Conservation (phyloP, 2,888 invertebrate genomes). For the Cremastinae sp. region DNA sequence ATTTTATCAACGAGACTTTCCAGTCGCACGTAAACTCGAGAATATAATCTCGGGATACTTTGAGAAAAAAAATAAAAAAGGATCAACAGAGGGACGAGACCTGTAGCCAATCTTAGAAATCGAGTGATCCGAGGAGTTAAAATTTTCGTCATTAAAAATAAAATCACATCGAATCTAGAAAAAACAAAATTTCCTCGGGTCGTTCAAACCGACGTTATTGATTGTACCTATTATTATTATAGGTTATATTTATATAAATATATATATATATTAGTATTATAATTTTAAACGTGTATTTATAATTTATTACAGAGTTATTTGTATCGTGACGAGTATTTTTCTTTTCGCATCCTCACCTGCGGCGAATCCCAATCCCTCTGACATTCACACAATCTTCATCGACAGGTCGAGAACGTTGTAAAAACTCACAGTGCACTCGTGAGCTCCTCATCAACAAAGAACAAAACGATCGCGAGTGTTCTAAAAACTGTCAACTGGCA, state of each 20-base stretch:
- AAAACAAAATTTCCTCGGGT: slow-evolving; percentile 31
- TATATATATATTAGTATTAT: slow-evolving; percentile 48
- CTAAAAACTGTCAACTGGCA: slow-evolving; percentile 24
- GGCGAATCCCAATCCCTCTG: neutral
- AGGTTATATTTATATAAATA: slow-evolving; percentile 30
- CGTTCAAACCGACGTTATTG: slow-evolving; percentile 42
- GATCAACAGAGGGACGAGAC: neutral
- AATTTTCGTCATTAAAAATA: neutral
- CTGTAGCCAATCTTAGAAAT: slow-evolving; percentile 28
- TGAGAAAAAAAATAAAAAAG: neutral
- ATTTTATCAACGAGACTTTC: slow-evolving; percentile 5
- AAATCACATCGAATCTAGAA: neutral
- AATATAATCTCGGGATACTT: neutral
- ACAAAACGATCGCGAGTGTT: slow-evolving; percentile 30
- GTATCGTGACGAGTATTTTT: slow-evolving; percentile 44
- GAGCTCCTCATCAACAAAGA: too few species aligned
- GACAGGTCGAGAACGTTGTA: too few species aligned
- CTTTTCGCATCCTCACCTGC: neutral
- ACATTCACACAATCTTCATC: neutral
- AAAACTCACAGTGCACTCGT: too few species aligned
- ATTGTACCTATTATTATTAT: slow-evolving; percentile 42
- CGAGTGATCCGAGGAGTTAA: slow-evolving; percentile 39
- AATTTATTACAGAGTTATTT: slow-evolving; percentile 62
- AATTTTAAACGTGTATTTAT: slow-evolving; percentile 62
- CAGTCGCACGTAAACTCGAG: slow-evolving; percentile 1